Percentiles rank a stretch among this genome's conserved stretches.
phyloP scores from a whole-genome alignment of 2,888 invertebrate species.

The Apocheima hispidaria region DNA sequence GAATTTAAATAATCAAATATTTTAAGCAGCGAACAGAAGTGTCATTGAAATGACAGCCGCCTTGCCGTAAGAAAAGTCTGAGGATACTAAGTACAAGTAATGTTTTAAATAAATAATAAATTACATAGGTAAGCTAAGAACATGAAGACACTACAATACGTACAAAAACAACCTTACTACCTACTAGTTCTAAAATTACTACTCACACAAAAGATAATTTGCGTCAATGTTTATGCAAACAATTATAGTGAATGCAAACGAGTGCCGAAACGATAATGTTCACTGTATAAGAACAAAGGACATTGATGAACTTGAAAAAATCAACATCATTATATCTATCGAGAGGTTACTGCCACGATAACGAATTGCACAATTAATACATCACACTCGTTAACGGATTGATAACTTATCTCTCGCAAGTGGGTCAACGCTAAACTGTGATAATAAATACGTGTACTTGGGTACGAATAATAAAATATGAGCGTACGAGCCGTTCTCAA shows the following conservation, averaged over 20 bases:
- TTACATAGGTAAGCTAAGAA: slow-evolving; percentile 42
- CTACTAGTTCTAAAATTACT: slow-evolving; percentile 50
- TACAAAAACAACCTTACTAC: slow-evolving; percentile 42
- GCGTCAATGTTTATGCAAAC: slow-evolving; percentile 63
- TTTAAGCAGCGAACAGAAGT: not conserved
- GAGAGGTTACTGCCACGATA: slow-evolving; percentile 61
- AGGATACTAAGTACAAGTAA: not conserved
- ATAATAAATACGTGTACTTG: slow-evolving; percentile 41
- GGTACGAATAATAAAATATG: slow-evolving; percentile 45
- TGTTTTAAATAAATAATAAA: slow-evolving; percentile 34
- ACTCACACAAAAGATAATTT: slow-evolving; percentile 53
- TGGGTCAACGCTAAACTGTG: slow-evolving; percentile 73
- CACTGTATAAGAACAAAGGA: slow-evolving; percentile 60
- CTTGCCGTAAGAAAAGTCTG: not conserved
- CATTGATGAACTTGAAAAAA: slow-evolving; percentile 68
- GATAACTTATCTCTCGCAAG: slow-evolving; percentile 76
- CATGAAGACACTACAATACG: slow-evolving; percentile 27
- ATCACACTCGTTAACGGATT: slow-evolving; percentile 62
- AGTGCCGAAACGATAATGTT: slow-evolving; percentile 55
- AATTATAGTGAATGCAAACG: slow-evolving; percentile 55
- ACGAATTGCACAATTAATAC: slow-evolving; percentile 74
- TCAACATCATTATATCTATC: slow-evolving; percentile 63
- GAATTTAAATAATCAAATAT: not conserved
- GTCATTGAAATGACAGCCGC: not conserved
- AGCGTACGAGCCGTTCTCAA: slow-evolving; percentile 44